Conservation (phyloP, 2,888 invertebrate species). For the Melipona beecheii region DNA sequence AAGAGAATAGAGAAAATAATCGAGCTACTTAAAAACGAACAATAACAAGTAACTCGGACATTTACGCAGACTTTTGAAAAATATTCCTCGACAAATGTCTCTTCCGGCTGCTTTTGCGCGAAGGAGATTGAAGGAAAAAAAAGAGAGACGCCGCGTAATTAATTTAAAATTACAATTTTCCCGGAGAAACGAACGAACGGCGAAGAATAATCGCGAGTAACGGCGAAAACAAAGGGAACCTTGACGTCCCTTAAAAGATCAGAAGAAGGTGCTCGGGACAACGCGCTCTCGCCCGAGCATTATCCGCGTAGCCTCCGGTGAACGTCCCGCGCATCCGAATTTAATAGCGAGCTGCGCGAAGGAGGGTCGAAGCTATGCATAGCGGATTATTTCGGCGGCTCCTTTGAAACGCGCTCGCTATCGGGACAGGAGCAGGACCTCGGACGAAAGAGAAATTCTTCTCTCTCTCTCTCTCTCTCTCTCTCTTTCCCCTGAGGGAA, state of each 20-base stretch:
- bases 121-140: no score
- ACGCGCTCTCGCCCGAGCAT: constrained; percentile 29
- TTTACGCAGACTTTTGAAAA: no score
- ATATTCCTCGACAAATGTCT: no score
- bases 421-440: constrained; percentile 39
- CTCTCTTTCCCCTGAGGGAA: constrained; percentile 24
- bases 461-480: constrained; percentile 11
- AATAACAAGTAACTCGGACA: no score
- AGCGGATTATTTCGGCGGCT: constrained; percentile 70
- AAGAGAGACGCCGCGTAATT: not conserved
- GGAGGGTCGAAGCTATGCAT: constrained; percentile 67
- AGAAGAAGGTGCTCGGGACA: not conserved
- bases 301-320: constrained; percentile 44
- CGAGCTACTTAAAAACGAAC: no score
- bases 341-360: constrained; percentile 63
- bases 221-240: not conserved
- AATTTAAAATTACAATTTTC: not conserved
- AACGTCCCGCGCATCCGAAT: constrained; percentile 66
- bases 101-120: no score
- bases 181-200: constrained; percentile 23
- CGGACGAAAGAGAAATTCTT: constrained; percentile 49
- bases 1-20: not conserved
- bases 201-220: not conserved
- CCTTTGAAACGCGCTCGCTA: constrained; percentile 57
- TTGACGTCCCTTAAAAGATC: constrained; percentile 4